Percentiles rank a stretch among this genome's conserved stretches.
phyloP scores from a whole-genome alignment of 2,797 vertebrate genomes.

The Dryobates pubescens region DNA sequence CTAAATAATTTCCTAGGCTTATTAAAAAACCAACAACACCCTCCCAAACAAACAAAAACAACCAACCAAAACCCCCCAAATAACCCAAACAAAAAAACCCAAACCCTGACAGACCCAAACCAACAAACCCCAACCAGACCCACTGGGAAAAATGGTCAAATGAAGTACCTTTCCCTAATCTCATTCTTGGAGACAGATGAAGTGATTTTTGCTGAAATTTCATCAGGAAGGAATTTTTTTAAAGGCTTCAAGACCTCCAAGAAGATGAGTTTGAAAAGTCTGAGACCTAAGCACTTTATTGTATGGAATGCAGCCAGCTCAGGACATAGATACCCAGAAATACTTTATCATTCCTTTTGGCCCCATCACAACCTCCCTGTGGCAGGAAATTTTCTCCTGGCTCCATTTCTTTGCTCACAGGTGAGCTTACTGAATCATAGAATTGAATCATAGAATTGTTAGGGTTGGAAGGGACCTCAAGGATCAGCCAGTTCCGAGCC shows the following conservation, averaged over 20 bases:
- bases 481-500: too few relatives aligned
- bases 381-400: background rate
- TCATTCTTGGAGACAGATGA: background rate
- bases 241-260: background rate
- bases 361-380: background rate
- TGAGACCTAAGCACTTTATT: background rate
- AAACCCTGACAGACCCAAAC: background rate
- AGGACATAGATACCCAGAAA: background rate
- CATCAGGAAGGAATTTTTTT: background rate
- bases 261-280: background rate
- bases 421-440: background rate
- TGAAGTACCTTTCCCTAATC: background rate
- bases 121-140: background rate
- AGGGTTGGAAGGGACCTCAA: too few relatives aligned
- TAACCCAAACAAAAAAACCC: background rate
- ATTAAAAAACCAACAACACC: background rate
- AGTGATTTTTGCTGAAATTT: background rate
- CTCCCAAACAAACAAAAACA: too few relatives aligned
- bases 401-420: fast-evolving
- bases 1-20: background rate
- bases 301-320: background rate
- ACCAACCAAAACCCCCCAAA: background rate
- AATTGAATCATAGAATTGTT: too few relatives aligned
- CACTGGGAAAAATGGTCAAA: background rate
- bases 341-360: background rate